Evolutionary conservation across 2,888 invertebrate genomes (phyloP).

Genomic region (Thymelicus lineola): DNA sequence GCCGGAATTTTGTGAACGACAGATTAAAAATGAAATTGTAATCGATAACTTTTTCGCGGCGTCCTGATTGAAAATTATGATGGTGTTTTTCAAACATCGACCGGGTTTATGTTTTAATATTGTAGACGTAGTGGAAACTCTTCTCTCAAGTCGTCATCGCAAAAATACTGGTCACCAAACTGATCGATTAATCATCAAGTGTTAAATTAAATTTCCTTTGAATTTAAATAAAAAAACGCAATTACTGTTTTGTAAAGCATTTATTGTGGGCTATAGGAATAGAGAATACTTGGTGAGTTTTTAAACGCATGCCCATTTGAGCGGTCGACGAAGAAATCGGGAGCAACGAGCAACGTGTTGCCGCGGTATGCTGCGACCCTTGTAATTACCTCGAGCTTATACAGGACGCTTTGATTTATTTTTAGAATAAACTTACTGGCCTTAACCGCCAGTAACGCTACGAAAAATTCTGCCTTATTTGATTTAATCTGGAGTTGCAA

Average conservation of each 20-base stretch:
- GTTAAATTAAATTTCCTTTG: too few relatives aligned
- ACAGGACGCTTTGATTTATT: constrained; percentile 52
- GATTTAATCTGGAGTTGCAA: too few relatives aligned
- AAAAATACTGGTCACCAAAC: too few relatives aligned
- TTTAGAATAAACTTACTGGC: constrained; percentile 18
- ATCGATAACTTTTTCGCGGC: constrained; percentile 28
- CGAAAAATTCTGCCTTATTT: too few relatives aligned
- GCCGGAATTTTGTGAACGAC: constrained; percentile 13
- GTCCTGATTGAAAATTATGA: constrained; percentile 13
- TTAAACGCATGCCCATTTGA: constrained; percentile 38
- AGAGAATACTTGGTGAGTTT: constrained; percentile 21
- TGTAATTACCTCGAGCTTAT: constrained; percentile 60
- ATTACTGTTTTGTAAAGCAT: not conserved
- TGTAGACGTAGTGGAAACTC: too few relatives aligned
- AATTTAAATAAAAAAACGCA: too few relatives aligned
- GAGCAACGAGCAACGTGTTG: constrained; percentile 64
- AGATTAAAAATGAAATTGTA: constrained; percentile 31
- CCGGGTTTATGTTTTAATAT: too few relatives aligned
- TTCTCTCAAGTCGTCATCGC: too few relatives aligned
- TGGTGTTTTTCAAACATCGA: not conserved
- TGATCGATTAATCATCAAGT: too few relatives aligned
- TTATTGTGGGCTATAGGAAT: constrained; percentile 9
- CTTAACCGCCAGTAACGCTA: not conserved
- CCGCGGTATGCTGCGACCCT: constrained; percentile 65
- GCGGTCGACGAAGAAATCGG: constrained; percentile 43